A percentile compares a stretch with the other conserved stretches of the same genome.
phyloP scores from a whole-genome alignment of 2,888 invertebrate genomes.

The Adelognathus sp. region DNA sequence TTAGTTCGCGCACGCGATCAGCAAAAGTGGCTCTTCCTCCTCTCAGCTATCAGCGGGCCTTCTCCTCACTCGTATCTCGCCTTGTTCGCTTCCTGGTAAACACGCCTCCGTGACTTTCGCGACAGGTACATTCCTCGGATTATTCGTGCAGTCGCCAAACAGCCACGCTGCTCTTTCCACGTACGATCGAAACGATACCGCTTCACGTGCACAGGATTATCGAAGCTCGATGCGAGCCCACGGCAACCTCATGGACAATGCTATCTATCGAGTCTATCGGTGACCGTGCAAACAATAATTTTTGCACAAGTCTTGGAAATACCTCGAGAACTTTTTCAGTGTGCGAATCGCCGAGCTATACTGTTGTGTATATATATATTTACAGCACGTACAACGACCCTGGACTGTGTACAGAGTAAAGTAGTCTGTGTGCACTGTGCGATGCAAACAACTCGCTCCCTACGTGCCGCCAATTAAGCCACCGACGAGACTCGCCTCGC shows the following conservation, averaged over 20 bases:
- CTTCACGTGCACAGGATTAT: not conserved
- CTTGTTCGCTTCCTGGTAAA: slow-evolving; percentile 50
- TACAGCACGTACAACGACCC: slow-evolving; percentile 16
- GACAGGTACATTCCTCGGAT: slow-evolving; percentile 53
- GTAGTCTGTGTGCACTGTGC: slow-evolving; percentile 10
- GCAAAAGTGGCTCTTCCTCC: not conserved
- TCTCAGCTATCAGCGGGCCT: not conserved
- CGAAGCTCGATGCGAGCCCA: not conserved
- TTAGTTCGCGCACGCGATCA: not conserved
- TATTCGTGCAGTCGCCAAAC: slow-evolving; percentile 34
- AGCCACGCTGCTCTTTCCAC: slow-evolving; percentile 30
- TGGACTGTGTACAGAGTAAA: slow-evolving; percentile 5
- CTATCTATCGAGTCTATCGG: slow-evolving; percentile 4
- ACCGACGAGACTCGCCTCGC: slow-evolving; percentile 24
- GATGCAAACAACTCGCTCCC: slow-evolving; percentile 21
- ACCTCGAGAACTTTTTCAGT: not conserved
- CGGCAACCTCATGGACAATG: not conserved
- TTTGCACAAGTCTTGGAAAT: not conserved
- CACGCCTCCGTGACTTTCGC: slow-evolving; percentile 58
- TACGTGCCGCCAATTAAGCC: slow-evolving; percentile 57
- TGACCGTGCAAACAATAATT: not conserved
- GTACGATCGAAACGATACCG: slow-evolving; percentile 37
- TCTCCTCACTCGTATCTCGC: slow-evolving; percentile 21
- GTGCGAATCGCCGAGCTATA: too few relatives aligned
- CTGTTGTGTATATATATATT: too few relatives aligned